A percentile compares a stretch with the other conserved stretches of the same genome.
Evolutionary conservation across 2,888 invertebrate species (phyloP).

Genomic region (Melanophora roralis): DNA sequence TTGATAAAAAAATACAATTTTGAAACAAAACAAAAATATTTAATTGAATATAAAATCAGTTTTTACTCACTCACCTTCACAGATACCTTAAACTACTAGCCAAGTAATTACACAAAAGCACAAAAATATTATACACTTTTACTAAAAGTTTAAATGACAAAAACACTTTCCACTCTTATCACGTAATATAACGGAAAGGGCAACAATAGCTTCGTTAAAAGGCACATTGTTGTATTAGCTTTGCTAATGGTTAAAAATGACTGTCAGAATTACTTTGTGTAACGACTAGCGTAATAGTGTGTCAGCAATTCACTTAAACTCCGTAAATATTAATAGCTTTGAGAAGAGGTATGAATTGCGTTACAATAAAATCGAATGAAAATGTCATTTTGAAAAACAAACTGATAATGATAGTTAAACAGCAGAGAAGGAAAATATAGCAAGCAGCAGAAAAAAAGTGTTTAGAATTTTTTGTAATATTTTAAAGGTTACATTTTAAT

Average conservation of each 20-base stretch:
- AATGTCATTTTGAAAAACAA: background rate
- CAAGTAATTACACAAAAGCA: background rate
- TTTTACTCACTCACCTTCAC: background rate
- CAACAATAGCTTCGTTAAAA: conserved; percentile 9
- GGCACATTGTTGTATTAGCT: background rate
- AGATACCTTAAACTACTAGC: background rate
- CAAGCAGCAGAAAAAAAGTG: too few relatives aligned
- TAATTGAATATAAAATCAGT: too few relatives aligned
- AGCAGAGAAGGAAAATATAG: too few relatives aligned
- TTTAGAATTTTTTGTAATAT: too few relatives aligned
- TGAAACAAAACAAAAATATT: background rate
- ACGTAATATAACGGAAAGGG: background rate
- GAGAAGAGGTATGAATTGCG: too few relatives aligned
- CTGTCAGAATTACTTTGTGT: background rate
- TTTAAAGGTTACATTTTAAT: too few relatives aligned
- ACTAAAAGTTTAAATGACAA: conserved; percentile 2
- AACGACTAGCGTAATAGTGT: background rate
- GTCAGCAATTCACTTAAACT: too few relatives aligned
- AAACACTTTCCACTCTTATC: background rate
- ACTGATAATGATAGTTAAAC: too few relatives aligned
- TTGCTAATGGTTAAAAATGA: background rate
- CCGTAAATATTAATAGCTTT: too few relatives aligned
- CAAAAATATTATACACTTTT: background rate
- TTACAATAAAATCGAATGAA: background rate
- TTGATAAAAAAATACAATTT: too few relatives aligned